Evolutionary conservation across 2,888 invertebrate genomes (phyloP).

Genomic region (Platycheirus albimanus): DNA sequence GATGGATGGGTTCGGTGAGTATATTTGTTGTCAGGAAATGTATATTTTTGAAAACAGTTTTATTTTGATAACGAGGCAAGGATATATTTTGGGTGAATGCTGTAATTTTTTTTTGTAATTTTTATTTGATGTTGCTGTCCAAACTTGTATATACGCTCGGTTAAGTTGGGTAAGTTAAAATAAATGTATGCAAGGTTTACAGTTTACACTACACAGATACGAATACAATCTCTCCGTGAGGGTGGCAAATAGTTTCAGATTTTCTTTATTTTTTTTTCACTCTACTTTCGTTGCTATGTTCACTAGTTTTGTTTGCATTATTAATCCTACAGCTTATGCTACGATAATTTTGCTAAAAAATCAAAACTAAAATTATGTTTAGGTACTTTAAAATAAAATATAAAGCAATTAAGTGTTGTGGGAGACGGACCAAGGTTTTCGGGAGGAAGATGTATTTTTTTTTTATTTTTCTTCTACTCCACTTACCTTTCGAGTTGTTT

Average conservation of each 20-base stretch:
- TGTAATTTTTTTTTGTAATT: constrained; percentile 6
- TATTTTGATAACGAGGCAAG: neutral
- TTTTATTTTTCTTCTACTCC: constrained; percentile 48
- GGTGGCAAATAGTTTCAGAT: constrained; percentile 4
- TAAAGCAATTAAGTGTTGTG: constrained; percentile 52
- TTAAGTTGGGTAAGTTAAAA: constrained; percentile 33
- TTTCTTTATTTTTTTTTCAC: constrained; percentile 12
- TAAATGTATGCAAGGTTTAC: constrained; percentile 34
- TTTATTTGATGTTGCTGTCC: constrained; percentile 30
- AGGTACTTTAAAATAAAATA: neutral
- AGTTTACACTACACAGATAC: constrained; percentile 12
- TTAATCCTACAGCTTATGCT: constrained; percentile 55
- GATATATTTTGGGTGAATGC: constrained; percentile 47
- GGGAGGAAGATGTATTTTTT: constrained; percentile 21
- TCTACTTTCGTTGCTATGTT: constrained; percentile 26
- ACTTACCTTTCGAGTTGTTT: constrained; percentile 58
- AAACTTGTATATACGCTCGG: constrained; percentile 35
- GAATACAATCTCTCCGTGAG: constrained; percentile 1
- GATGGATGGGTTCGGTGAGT: constrained; percentile 30
- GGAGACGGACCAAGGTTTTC: constrained; percentile 28
- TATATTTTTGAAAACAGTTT: constrained; percentile 35
- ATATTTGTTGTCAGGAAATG: constrained; percentile 27
- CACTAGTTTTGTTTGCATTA: constrained; percentile 30
- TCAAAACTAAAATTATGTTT: neutral
- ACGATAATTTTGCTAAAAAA: constrained; percentile 52